Percentiles rank a stretch among this genome's conserved stretches.
Evolutionary conservation across 2,888 invertebrate species (phyloP).

Genomic region (Mimas tiliae): DNA sequence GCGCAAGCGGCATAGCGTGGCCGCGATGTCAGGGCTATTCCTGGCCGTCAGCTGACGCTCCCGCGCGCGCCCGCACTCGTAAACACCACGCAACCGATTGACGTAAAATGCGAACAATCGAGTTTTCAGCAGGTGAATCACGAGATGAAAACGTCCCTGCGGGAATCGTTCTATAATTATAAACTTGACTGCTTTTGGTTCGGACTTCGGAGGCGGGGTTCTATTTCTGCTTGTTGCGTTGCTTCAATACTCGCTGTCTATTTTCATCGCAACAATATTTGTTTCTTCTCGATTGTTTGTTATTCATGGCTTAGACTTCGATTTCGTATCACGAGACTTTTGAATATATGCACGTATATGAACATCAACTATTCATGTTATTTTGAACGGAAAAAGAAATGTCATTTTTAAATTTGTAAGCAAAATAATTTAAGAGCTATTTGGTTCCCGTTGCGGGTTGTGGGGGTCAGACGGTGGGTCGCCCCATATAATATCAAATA

Average conservation of each 20-base stretch:
- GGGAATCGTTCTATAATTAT: constrained; percentile 75
- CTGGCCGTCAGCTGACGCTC: constrained; percentile 83
- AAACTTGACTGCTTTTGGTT: constrained; percentile 82
- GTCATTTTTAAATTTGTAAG: neutral
- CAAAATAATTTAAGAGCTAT: neutral
- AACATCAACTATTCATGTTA: neutral
- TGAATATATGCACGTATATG: neutral
- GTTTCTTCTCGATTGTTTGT: constrained; percentile 60
- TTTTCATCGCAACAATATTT: constrained; percentile 69
- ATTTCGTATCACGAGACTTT: constrained; percentile 24
- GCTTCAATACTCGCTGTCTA: constrained; percentile 75
- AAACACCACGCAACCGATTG: constrained; percentile 83
- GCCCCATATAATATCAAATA: too few relatives aligned
- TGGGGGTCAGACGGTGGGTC: too few relatives aligned
- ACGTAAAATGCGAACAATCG: constrained; percentile 84
- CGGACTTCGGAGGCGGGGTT: constrained; percentile 80
- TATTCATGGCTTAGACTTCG: constrained; percentile 51
- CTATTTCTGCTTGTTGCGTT: constrained; percentile 78
- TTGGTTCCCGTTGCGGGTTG: too few relatives aligned
- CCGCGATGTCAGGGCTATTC: constrained; percentile 84
- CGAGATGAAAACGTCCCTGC: constrained; percentile 78
- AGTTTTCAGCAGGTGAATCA: constrained; percentile 84
- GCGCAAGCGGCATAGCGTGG: constrained; percentile 82
- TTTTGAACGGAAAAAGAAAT: neutral
- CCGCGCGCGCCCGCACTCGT: constrained; percentile 67